A percentile compares a stretch with the other conserved stretches of the same genome.
Evolutionary conservation across 2,888 invertebrate species (phyloP).

Genomic region (Tillus elongatus): DNA sequence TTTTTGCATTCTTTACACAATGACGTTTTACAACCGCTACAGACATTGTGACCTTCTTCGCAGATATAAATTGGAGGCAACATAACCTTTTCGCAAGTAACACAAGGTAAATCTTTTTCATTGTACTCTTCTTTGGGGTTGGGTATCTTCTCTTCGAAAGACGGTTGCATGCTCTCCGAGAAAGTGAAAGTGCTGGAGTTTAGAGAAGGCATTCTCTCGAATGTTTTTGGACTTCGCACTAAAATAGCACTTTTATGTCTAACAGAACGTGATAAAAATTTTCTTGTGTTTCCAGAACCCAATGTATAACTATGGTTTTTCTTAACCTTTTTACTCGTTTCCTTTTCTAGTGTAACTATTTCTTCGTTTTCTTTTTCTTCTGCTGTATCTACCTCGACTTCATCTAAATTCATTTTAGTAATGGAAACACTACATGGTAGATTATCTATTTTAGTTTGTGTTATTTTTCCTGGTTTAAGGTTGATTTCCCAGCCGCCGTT

Average conservation of each 20-base stretch:
- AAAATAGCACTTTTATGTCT: conserved; percentile 1
- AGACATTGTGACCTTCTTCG: conserved; percentile 26
- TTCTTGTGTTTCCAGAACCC: neutral
- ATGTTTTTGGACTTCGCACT: neutral
- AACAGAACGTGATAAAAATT: neutral
- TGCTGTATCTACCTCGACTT: neutral
- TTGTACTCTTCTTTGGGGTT: conserved; percentile 10
- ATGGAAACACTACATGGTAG: conserved; percentile 8
- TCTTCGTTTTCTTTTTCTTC: conserved; percentile 5
- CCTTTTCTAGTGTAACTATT: neutral
- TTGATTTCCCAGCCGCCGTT: conserved; percentile 15
- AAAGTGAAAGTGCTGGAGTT: neutral
- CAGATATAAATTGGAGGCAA: conserved; percentile 29
- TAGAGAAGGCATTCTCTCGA: neutral
- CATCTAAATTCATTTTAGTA: conserved; percentile 6
- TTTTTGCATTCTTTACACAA: conserved; percentile 24
- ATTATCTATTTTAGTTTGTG: conserved; percentile 9
- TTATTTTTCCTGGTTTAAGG: conserved; percentile 11
- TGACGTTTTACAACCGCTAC: conserved; percentile 21
- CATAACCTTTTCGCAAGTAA: conserved; percentile 23
- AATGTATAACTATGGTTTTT: conserved; percentile 9
- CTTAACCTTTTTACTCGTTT: conserved; percentile 4
- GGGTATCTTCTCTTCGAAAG: conserved; percentile 4
- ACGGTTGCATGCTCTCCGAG: neutral
- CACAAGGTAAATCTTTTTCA: conserved; percentile 20